Percentiles rank a stretch among this genome's conserved stretches.
These are phyloP conservation scores for Herminia tarsipennalis DNA, from an alignment of 2,888 invertebrate genomes.

Conservation along the genomic window DNA sequence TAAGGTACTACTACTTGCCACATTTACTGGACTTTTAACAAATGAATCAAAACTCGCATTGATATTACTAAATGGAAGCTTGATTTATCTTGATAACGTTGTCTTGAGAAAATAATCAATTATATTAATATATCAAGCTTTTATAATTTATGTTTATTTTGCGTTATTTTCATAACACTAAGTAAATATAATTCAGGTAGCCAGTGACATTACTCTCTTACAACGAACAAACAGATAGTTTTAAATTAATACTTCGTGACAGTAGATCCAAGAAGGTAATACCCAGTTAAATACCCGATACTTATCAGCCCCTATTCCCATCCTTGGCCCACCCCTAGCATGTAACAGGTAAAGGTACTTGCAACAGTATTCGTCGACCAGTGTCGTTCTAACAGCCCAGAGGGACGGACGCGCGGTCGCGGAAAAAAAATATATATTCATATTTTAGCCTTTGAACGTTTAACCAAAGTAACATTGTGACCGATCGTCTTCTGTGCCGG, in stretches of 20 bases:
- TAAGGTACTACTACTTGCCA: too few species aligned
- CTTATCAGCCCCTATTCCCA: conserved; percentile 11
- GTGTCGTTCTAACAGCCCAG: conserved; percentile 48
- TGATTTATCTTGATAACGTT: too few species aligned
- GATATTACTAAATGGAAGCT: too few species aligned
- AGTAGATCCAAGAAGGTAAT: too few species aligned
- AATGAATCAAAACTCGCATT: too few species aligned
- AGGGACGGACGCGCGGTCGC: conserved; percentile 45
- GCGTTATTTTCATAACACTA: neutral
- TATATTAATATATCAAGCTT: too few species aligned
- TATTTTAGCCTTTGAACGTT: conserved; percentile 27
- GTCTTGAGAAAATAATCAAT: too few species aligned
- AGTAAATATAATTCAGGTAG: neutral
- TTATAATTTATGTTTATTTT: too few species aligned
- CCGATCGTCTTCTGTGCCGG: conserved; percentile 21
- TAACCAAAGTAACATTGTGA: conserved; percentile 38
- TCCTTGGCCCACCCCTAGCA: conserved; percentile 47
- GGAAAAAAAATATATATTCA: conserved; percentile 15
- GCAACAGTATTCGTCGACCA: conserved; percentile 39
- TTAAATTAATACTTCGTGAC: too few species aligned
- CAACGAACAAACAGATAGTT: too few species aligned
- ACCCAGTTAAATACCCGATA: conserved; percentile 19
- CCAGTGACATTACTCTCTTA: too few species aligned
- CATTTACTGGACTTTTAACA: too few species aligned
- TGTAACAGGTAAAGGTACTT: conserved; percentile 77